Evolutionary conservation across 2,888 invertebrate genomes (phyloP), one percentile per base, ranked within the genome.

Genomic region (Coecobrya sp.): DNA sequence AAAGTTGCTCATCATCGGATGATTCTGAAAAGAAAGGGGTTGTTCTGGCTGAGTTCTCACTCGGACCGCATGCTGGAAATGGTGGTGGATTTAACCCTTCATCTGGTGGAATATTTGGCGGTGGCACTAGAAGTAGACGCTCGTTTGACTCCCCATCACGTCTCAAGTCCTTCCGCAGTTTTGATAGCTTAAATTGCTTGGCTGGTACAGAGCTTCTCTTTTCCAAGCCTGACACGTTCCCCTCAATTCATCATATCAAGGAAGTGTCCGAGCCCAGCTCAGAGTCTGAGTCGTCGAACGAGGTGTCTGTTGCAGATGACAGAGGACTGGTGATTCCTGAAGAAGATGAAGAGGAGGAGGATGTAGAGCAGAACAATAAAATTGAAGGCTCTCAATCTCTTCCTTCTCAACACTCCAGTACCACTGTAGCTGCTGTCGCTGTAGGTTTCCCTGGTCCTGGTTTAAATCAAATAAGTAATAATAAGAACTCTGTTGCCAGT

Each of bases 81-180:
- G 36, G 42, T 30, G 49, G 49, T 19, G 86, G 87, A 65, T 79
- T 90, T 36, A 86, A 84, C 68, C 70, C 87, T 52, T 82, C 89
- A 10, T 88, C 86, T 52, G 89, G 62, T 49, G 93, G 93, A 82
- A 62, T 90, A 68, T 81, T 93, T 88, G 93, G 92, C 84, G 92
- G 94, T 27, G 92, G 84, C 49, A 89, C 86, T n/a, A 92, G 93
- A 88, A 93, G 86, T 73, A 88, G 95, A 19, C 93, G 94, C 27
- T 94, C 94, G 13, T 95, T 94, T 62, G 95, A 95, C 55, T 92
- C 93, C 22, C 91, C 92, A 4, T 89, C 93, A 0, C 95, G 95
- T 79, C 95, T 96, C 86, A 95, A 96, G 85, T 96, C 96, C 0
- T 96, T 96, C 92, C 95, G 96, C 22, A 96, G 96, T 94, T 96